Evolutionary conservation across 1,140 invertebrate genomes (phyloP), one percentile per base, ranked within the genome.

Genomic region (Hycleus phaleratus): DNA sequence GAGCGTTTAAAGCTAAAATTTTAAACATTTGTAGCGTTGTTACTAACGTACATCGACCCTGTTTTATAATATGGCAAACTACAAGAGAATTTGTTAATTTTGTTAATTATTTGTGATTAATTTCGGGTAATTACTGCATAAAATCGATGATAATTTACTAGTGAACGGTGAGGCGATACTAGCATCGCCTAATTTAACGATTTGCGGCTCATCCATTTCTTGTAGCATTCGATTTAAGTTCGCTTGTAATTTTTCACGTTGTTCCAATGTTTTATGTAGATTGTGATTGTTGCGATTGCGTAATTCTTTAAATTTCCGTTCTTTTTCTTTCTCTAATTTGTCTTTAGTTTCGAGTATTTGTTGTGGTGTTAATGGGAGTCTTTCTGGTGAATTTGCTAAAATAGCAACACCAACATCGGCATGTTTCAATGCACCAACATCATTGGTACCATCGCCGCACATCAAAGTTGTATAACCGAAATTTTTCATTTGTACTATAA

Each of bases 371-470:
- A 7, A 68, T 1, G 63, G 56, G 39, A 68, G 44, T 25, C 46
- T 46, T 61, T 93, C 87, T 0, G 92, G 91, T 3, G 87, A 86
- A 78, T 92, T 93, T 1, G 93, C 86, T 11, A 98, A 76, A 49
- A 73, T 72, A 11, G 70, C 71, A 26, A 73, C 70, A 85, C 93
- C 94, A 72, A 97, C 93, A 77, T 97, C 85, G 39, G 97, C 94
- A 78, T 99, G 97, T 81, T 99, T 99, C 7, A 99, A 78, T 24
- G 97, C 97, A n/a, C 97, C 97, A 25, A 99, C 97, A 80, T 99
- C 97, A 77, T 99, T 99, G 2, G 97, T 99, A 59, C 97, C 97
- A 81, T 99, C 97, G n/a, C 97, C 97, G 74, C 97, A 99, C 97
- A 99, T 99, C 0, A 99, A 75, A 0, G 95, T 97, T 3, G 82